These are phyloP conservation scores for Ciconia boyciana DNA, from an alignment of 2,113 vertebrate genomes.

Conservation along the genomic window DNA sequence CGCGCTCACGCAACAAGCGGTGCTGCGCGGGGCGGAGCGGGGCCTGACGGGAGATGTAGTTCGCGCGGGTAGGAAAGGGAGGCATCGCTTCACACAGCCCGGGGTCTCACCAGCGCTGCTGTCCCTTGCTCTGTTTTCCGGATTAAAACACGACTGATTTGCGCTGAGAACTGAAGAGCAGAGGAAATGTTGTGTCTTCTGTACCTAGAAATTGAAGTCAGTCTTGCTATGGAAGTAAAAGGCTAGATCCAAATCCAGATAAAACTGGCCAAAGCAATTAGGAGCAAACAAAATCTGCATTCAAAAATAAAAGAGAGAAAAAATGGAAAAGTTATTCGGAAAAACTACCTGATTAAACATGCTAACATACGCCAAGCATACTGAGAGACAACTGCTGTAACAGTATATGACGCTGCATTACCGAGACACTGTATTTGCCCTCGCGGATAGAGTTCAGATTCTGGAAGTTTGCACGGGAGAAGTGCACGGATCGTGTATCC, in stretches of 20 bases:
- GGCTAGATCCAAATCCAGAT: too few species aligned
- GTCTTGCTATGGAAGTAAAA: neutral
- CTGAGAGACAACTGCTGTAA: too few species aligned
- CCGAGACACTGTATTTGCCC: rapidly evolving
- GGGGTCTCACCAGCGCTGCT: rapidly evolving
- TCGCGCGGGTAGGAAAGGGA: rapidly evolving
- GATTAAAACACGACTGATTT: neutral
- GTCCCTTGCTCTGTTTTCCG: rapidly evolving
- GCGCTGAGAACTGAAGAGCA: neutral
- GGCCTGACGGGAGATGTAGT: neutral
- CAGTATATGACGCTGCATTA: rapidly evolving
- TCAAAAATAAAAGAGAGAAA: too few species aligned
- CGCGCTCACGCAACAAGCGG: rapidly evolving
- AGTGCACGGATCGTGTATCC: rapidly evolving
- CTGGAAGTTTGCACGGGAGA: neutral
- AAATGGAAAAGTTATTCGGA: neutral
- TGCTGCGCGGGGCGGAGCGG: rapidly evolving
- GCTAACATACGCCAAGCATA: rapidly evolving
- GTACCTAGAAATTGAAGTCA: neutral
- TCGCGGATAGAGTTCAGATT: too few species aligned
- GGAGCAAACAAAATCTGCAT: neutral
- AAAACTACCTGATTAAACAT: neutral
- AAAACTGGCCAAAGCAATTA: neutral
- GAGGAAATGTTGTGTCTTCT: neutral
- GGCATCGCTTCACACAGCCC: rapidly evolving